Conservation (phyloP, 2,888 invertebrate species). For the Iphiclides podalirius region DNA sequence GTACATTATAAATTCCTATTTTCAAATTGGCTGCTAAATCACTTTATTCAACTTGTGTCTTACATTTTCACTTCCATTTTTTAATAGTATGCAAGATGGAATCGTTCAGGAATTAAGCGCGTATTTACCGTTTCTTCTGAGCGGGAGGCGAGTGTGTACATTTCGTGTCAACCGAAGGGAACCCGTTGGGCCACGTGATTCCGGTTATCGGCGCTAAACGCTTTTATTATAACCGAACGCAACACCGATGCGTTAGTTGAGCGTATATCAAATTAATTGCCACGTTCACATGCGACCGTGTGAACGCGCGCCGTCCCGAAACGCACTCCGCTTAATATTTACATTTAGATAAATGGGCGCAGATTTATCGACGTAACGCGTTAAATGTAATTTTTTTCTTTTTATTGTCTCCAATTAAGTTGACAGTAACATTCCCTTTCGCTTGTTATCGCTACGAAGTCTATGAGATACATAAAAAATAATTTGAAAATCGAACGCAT, state of each 20-base stretch:
- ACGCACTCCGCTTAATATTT: background rate
- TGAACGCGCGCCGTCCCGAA: background rate
- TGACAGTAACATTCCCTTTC: background rate
- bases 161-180: no score
- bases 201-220: conserved; percentile 11
- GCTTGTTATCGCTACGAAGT: background rate
- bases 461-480: background rate
- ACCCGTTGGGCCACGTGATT: conserved; percentile 7
- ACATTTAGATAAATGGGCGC: background rate
- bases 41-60: no score
- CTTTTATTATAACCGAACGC: conserved; percentile 3
- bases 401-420: conserved; percentile 1
- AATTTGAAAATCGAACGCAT: background rate
- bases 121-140: background rate
- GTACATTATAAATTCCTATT: no score
- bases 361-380: conserved; percentile 1
- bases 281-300: conserved; percentile 5
- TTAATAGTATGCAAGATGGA: no score
- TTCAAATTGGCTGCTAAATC: no score
- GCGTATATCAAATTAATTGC: conserved; percentile 14
- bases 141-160: no score
- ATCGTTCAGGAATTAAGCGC: background rate
- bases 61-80: no score
- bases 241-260: conserved; percentile 2
- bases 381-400: background rate